A percentile compares a stretch with the other conserved stretches of the same genome.
Evolutionary conservation across 2,888 invertebrate species (phyloP).

Genomic region (Rotaria macrura): DNA sequence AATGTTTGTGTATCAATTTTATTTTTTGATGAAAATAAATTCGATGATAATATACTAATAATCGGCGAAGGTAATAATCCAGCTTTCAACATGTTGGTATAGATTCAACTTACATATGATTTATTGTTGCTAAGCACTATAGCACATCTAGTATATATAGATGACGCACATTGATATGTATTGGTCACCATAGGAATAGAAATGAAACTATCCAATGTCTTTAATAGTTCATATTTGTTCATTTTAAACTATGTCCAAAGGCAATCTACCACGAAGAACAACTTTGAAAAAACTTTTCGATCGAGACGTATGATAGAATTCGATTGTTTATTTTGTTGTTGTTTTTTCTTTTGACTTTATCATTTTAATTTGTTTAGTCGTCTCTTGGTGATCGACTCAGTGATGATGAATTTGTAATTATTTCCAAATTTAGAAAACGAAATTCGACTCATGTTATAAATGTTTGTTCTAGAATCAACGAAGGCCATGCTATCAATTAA

Average conservation of each 20-base stretch:
- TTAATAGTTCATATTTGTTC: background rate
- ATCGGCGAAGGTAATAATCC: conserved; percentile 29
- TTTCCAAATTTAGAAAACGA: too few relatives aligned
- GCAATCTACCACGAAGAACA: background rate
- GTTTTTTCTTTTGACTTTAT: background rate
- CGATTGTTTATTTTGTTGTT: background rate
- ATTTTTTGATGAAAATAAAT: conserved; percentile 20
- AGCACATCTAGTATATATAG: background rate
- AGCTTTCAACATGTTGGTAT: conserved; percentile 32
- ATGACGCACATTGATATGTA: background rate
- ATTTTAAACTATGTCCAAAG: background rate
- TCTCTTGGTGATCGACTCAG: background rate
- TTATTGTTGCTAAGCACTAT: background rate
- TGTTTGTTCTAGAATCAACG: background rate
- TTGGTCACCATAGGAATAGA: background rate
- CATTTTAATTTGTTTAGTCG: too few relatives aligned
- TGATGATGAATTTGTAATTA: conserved; percentile 3
- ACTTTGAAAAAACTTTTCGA: background rate
- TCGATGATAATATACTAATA: conserved; percentile 22
- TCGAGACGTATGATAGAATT: background rate
- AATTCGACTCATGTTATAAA: background rate
- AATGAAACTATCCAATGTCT: background rate
- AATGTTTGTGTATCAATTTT: conserved; percentile 33
- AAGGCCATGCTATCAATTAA: background rate
- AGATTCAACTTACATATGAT: background rate